Conservation (phyloP, 1,140 invertebrate species). For the Subanguina moxae region DNA sequence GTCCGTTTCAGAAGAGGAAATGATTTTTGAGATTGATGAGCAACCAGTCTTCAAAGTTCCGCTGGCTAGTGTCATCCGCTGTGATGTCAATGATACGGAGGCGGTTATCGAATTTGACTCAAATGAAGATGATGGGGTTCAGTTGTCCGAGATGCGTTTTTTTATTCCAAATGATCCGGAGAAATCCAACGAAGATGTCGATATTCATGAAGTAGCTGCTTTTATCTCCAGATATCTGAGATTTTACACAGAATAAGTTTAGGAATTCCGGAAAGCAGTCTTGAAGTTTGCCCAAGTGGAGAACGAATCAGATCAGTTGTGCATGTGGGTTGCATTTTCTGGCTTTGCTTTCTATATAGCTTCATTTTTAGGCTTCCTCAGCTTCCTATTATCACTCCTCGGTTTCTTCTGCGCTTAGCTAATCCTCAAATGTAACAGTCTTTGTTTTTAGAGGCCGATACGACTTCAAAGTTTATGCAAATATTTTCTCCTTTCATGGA, state of each 20-base stretch:
- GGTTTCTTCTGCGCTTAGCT: conserved; percentile 55
- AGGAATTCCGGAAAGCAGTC: conserved; percentile 83
- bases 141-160: conserved; percentile 93
- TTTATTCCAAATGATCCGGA: conserved; percentile 84
- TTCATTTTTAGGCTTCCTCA: conserved; percentile 93
- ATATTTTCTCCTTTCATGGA: conserved; percentile 96
- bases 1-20: conserved; percentile 68
- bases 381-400: conserved; percentile 92
- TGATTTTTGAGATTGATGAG: conserved; percentile 84
- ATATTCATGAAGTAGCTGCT: not conserved
- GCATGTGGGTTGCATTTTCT: not conserved
- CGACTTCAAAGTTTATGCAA: conserved; percentile 95
- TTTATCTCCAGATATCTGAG: not conserved
- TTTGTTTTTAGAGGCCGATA: conserved; percentile 77
- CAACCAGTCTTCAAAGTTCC: conserved; percentile 86
- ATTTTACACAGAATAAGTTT: conserved; percentile 12
- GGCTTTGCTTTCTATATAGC: not conserved
- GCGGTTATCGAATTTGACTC: conserved; percentile 96
- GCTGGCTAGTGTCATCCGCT: conserved; percentile 87
- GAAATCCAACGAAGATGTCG: not conserved
- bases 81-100: conserved; percentile 81
- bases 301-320: conserved; percentile 83
- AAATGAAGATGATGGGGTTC: conserved; percentile 94
- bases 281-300: conserved; percentile 95
- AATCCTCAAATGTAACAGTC: not conserved